Evolutionary conservation across 2,797 vertebrate genomes (phyloP).

Genomic region (Myotis vivesi): DNA sequence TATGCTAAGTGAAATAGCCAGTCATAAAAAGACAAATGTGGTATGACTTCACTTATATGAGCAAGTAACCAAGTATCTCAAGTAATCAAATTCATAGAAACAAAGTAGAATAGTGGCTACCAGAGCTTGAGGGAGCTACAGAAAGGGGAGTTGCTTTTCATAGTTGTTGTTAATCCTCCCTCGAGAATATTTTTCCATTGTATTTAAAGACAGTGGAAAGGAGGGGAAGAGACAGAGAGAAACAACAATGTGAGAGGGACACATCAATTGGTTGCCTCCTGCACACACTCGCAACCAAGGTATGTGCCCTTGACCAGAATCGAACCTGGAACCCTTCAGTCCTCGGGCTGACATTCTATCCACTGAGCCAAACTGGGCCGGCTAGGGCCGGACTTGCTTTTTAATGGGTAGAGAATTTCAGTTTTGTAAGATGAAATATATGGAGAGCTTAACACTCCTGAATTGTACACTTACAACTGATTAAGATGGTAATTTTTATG

Average conservation of each 20-base stretch:
- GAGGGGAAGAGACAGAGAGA: too few relatives aligned
- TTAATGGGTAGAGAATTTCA: not conserved
- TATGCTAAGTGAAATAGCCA: not conserved
- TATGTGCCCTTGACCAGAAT: too few relatives aligned
- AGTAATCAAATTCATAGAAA: not conserved
- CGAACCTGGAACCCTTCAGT: too few relatives aligned
- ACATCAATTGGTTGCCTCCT: too few relatives aligned
- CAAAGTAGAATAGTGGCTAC: not conserved
- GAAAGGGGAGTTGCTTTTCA: not conserved
- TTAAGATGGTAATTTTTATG: not conserved
- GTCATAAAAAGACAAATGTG: not conserved
- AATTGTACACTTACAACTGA: not conserved
- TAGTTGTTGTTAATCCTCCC: too few relatives aligned
- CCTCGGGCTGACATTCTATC: too few relatives aligned
- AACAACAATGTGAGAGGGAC: too few relatives aligned
- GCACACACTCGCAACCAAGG: too few relatives aligned
- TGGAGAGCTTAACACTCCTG: not conserved
- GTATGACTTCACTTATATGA: not conserved
- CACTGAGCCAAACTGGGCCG: fast-evolving
- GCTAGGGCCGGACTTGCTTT: not conserved
- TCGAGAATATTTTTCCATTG: too few relatives aligned
- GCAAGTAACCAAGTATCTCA: not conserved
- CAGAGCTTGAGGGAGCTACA: not conserved
- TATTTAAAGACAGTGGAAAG: too few relatives aligned
- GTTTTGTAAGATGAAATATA: not conserved